A percentile compares a stretch with the other conserved stretches of the same genome.
Conservation (phyloP, 2,888 invertebrate genomes). For the Urechis unicinctus region DNA sequence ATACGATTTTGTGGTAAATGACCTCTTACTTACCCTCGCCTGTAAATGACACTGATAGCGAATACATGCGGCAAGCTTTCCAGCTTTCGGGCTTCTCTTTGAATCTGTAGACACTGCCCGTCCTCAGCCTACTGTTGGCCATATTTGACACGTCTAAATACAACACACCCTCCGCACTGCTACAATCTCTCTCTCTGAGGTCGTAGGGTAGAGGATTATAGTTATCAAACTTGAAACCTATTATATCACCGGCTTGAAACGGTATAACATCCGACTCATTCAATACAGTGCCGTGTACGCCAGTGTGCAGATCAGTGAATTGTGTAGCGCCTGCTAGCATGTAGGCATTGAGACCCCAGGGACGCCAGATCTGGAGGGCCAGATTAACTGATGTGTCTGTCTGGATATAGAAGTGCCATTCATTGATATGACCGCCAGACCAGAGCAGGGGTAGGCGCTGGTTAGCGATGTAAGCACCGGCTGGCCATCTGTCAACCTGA, state of each 20-base stretch:
- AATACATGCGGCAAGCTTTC: background rate
- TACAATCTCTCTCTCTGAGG: background rate
- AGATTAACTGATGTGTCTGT: background rate
- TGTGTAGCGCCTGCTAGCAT: background rate
- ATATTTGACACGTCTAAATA: background rate
- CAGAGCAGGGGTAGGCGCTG: background rate
- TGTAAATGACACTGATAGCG: background rate
- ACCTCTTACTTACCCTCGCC: background rate
- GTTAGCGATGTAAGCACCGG: background rate
- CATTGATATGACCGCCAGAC: background rate
- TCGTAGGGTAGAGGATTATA: background rate
- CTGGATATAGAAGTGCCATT: background rate
- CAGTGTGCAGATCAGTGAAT: background rate
- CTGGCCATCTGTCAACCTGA: background rate
- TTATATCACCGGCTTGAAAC: background rate
- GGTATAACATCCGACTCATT: background rate
- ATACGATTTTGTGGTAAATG: background rate
- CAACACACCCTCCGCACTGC: background rate
- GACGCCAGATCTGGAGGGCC: background rate
- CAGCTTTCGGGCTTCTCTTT: background rate
- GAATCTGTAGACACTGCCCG: background rate
- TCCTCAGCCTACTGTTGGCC: background rate
- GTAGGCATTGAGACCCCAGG: background rate
- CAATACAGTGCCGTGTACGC: background rate
- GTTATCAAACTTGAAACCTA: background rate